These are phyloP conservation scores for Autographa gamma DNA, from an alignment of 2,888 invertebrate species.

Conservation along the genomic window DNA sequence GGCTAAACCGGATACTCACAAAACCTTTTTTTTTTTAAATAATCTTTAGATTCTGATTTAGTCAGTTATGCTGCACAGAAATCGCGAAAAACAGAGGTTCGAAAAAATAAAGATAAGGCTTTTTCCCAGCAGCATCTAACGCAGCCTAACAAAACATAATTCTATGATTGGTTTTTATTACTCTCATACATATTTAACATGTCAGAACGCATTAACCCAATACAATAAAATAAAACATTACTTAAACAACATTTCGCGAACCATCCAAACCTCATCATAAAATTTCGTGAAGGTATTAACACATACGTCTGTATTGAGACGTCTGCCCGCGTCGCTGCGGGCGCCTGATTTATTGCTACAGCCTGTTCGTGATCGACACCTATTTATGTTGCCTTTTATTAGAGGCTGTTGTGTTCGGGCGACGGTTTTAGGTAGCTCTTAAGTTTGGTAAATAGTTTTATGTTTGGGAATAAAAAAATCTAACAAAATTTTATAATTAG, in stretches of 20 bases:
- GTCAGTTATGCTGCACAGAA: too few species aligned
- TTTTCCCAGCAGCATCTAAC: too few species aligned
- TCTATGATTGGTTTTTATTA: too few species aligned
- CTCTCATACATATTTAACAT: too few species aligned
- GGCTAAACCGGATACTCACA: too few species aligned
- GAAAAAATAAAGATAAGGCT: too few species aligned
- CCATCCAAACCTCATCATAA: neutral
- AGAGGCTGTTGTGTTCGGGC: neutral
- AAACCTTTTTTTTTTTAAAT: too few species aligned
- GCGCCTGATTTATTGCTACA: constrained; percentile 21
- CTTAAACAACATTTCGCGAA: neutral
- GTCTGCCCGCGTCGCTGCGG: constrained; percentile 18
- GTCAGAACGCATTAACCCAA: too few species aligned
- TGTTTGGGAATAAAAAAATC: neutral
- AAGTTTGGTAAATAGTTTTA: neutral
- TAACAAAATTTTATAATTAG: too few species aligned
- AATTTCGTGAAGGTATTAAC: neutral
- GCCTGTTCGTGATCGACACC: constrained; percentile 5
- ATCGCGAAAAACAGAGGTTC: too few species aligned
- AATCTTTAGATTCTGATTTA: too few species aligned
- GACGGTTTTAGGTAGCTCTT: neutral
- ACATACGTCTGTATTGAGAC: constrained; percentile 5
- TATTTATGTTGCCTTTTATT: constrained; percentile 5
- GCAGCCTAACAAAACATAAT: too few species aligned
- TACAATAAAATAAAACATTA: neutral